Conservation (phyloP, 1,140 invertebrate genomes). For the Ectropis grisescens region DNA sequence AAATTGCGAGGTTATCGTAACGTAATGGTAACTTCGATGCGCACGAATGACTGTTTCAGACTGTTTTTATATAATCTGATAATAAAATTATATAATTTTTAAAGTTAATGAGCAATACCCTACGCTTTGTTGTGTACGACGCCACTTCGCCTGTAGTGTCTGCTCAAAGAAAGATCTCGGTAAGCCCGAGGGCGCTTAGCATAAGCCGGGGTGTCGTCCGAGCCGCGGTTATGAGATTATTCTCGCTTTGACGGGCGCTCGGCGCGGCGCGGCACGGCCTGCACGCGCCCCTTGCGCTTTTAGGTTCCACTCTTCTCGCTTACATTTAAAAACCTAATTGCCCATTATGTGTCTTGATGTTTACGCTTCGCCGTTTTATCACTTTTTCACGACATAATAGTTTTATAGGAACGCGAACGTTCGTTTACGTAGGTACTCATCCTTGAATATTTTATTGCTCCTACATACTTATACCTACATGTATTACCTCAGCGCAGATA, state of each 20-base stretch:
- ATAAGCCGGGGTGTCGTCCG: conserved; percentile 38
- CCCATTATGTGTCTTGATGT: conserved; percentile 21
- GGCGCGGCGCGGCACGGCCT: conserved; percentile 24
- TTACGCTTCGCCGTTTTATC: conserved; percentile 5
- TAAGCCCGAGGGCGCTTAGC: conserved; percentile 42
- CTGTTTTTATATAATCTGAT: too few relatives aligned
- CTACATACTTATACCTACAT: too few relatives aligned
- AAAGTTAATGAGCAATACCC: conserved; percentile 17
- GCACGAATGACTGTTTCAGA: conserved; percentile 24
- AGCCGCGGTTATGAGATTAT: conserved; percentile 56
- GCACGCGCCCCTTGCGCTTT: conserved; percentile 53
- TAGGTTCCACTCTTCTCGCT: conserved; percentile 32
- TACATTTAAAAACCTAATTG: conserved; percentile 42
- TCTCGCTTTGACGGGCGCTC: conserved; percentile 55
- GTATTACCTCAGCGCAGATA: too few relatives aligned
- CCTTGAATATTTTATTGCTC: too few relatives aligned
- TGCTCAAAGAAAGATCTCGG: conserved; percentile 41
- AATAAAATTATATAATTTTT: conserved; percentile 15
- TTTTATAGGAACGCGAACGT: too few relatives aligned
- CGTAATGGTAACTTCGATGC: conserved; percentile 27
- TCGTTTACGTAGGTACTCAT: too few relatives aligned
- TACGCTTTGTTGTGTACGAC: conserved; percentile 5
- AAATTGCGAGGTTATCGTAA: conserved; percentile 26
- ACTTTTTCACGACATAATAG: too few relatives aligned
- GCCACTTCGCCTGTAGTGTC: conserved; percentile 16